Conservation (phyloP, 2,113 vertebrate genomes). For the Setophaga coronata region DNA sequence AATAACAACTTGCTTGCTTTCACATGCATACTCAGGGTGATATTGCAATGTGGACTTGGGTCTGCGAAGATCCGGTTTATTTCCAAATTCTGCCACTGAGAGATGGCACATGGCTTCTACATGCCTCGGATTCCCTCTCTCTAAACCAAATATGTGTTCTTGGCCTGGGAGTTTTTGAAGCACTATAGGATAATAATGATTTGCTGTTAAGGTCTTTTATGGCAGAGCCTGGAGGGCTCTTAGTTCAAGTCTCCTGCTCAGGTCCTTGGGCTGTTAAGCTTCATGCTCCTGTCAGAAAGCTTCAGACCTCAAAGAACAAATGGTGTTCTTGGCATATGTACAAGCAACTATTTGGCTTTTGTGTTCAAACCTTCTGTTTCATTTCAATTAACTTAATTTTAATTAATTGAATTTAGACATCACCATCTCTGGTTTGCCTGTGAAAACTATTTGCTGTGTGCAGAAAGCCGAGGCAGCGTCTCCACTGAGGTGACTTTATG, state of each 20-base stretch:
- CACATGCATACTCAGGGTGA: not conserved
- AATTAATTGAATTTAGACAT: not conserved
- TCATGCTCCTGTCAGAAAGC: not conserved
- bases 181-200: not conserved
- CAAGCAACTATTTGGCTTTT: not conserved
- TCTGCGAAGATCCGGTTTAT: not conserved
- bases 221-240: not conserved
- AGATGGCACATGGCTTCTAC: not conserved
- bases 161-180: not conserved
- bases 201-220: not conserved
- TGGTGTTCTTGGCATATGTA: not conserved
- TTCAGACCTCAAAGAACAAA: not conserved
- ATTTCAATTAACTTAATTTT: not conserved
- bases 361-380: not conserved
- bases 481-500: not conserved
- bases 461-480: fast-evolving
- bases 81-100: not conserved
- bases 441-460: not conserved
- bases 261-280: not conserved
- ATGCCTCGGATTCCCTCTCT: not conserved
- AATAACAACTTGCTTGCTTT: not conserved
- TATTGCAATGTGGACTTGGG: not conserved
- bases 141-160: not conserved
- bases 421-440: not conserved
- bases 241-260: not conserved